Percentiles rank a stretch among this genome's conserved stretches.
Conservation (phyloP, 2,797 vertebrate genomes). For the Allobates femoralis region DNA sequence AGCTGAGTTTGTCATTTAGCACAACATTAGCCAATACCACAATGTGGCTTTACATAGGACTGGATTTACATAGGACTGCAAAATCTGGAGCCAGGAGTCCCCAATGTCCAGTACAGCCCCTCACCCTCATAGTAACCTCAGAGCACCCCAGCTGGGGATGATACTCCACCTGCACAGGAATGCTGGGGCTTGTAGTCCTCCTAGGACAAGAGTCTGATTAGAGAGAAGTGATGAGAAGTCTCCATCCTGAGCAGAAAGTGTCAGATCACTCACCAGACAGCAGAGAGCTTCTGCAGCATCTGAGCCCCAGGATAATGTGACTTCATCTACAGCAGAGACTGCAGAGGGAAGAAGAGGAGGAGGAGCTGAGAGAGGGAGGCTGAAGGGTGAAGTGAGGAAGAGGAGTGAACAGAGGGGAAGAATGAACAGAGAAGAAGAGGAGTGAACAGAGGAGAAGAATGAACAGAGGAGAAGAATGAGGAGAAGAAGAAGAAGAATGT, state of each 20-base stretch:
- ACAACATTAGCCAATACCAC: background rate
- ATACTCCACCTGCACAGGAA: background rate
- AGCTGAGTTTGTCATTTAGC: background rate
- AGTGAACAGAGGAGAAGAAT: no score
- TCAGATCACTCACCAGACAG: conserved; percentile 26
- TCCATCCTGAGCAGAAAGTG: background rate
- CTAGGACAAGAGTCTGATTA: background rate
- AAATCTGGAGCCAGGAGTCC: no score
- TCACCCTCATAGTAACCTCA: background rate
- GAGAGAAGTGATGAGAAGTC: background rate
- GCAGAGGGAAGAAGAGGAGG: conserved; percentile 21
- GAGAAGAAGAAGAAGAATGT: no score
- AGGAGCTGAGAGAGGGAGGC: conserved; percentile 48
- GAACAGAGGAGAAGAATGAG: no score
- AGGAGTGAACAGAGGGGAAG: conserved; percentile 72
- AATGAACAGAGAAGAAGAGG: no score
- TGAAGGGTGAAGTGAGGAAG: conserved; percentile 69
- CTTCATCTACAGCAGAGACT: conserved; percentile 8
- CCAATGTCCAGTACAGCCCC: background rate
- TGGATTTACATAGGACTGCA: no score
- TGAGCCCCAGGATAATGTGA: conserved; percentile 4
- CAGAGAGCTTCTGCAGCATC: background rate
- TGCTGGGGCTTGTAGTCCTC: background rate
- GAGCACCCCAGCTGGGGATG: background rate
- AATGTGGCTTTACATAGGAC: no score